Conservation (phyloP, 2,113 vertebrate species). For the Diphyllodes magnificus region DNA sequence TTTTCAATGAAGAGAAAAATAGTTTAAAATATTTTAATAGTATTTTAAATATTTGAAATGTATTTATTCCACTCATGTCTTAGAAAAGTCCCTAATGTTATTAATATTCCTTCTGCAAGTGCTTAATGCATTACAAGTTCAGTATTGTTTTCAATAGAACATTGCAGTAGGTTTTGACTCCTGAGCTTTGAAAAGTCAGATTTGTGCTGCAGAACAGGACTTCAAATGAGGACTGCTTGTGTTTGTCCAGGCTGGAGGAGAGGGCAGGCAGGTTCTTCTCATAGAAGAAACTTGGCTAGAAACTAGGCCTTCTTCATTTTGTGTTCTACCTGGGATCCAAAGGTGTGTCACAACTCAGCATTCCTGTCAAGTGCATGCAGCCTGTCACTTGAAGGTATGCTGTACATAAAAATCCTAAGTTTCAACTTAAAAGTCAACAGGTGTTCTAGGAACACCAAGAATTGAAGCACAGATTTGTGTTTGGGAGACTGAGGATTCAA, state of each 20-base stretch:
- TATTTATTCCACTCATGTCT: not conserved
- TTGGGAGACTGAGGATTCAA: not conserved
- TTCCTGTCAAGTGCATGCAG: not conserved
- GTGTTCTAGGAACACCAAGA: not conserved
- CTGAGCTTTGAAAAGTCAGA: not conserved
- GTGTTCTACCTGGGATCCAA: not conserved
- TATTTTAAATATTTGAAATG: not conserved
- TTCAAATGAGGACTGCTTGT: not conserved
- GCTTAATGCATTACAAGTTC: not conserved
- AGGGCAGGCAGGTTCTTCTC: not conserved
- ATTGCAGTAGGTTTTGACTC: not conserved
- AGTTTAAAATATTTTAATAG: not conserved
- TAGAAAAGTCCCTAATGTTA: not conserved
- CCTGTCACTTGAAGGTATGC: not conserved
- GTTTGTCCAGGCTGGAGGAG: not conserved
- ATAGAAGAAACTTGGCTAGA: not conserved
- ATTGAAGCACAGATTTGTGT: not conserved
- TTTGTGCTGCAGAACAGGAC: not conserved
- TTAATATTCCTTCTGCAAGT: not conserved
- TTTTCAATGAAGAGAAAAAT: not conserved
- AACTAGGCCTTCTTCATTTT: not conserved
- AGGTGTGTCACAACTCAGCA: not conserved
- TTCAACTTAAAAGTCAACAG: not conserved
- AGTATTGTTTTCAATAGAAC: not conserved
- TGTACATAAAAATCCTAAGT: not conserved